These are phyloP conservation scores for Cyphomyrus plagiostoma DNA, from an alignment of 2,113 vertebrate species.

Conservation along the genomic window DNA sequence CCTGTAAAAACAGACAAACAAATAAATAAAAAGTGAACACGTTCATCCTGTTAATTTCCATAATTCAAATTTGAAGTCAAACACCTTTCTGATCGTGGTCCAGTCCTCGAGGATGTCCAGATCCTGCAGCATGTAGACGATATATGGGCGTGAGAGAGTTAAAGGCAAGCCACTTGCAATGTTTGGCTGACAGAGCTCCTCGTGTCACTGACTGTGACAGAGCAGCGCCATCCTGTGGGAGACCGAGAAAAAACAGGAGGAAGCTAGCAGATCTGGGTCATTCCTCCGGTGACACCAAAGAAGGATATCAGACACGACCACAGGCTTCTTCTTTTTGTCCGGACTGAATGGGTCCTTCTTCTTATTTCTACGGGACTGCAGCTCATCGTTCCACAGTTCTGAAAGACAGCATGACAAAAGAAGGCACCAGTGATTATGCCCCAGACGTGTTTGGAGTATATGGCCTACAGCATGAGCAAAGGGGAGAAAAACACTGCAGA, in stretches of 20 bases:
- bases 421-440: not conserved
- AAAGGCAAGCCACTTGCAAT: constrained; percentile 42
- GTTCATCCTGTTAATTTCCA: not conserved
- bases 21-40: not conserved
- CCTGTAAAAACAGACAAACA: constrained; percentile 51
- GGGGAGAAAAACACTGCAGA: not conserved
- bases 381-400: constrained; percentile 86
- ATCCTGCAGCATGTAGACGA: constrained; percentile 88
- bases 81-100: constrained; percentile 89
- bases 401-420: constrained; percentile 1
- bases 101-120: constrained; percentile 87
- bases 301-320: constrained; percentile 90
- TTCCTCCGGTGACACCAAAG: constrained; percentile 11
- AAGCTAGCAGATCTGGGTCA: not conserved
- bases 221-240: not conserved
- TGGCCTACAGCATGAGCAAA: not conserved
- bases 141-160: constrained; percentile 75
- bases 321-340: constrained; percentile 82
- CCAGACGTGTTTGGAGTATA: not conserved
- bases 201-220: too few species aligned
- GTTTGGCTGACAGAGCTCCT: not conserved
- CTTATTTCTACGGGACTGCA: constrained; percentile 76
- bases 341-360: constrained; percentile 86
- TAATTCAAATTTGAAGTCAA: not conserved
- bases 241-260: not conserved